A percentile compares a stretch with the other conserved stretches of the same genome.
phyloP scores from a whole-genome alignment of 2,113 vertebrate genomes.

The Odocoileus virginianus region DNA sequence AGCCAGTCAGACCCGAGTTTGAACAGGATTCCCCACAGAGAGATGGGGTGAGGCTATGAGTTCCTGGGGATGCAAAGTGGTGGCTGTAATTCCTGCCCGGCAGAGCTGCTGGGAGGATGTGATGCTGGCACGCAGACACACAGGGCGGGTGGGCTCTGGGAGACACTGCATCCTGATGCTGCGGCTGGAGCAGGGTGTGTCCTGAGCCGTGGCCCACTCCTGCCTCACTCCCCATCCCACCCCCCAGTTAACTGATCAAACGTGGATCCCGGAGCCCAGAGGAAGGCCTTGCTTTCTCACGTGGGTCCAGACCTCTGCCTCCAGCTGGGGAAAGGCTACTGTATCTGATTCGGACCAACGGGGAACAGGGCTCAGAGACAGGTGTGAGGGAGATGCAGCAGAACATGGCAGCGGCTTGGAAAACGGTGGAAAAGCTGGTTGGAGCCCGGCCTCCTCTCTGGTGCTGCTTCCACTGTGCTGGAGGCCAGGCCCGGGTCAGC shows the following conservation, averaged over 20 bases:
- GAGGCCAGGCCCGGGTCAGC: background rate
- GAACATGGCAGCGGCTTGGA: background rate
- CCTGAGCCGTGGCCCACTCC: rapidly evolving
- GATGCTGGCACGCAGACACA: rapidly evolving
- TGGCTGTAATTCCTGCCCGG: background rate
- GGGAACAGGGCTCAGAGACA: too few relatives aligned
- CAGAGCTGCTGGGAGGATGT: rapidly evolving
- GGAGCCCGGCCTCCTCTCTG: rapidly evolving
- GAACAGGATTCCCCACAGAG: background rate
- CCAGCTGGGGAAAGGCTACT: rapidly evolving
- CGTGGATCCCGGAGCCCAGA: background rate
- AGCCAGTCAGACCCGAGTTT: background rate
- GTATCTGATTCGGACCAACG: background rate
- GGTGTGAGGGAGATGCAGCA: background rate
- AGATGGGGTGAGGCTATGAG: background rate
- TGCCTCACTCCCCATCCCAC: background rate
- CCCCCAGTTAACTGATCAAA: background rate
- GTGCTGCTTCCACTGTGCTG: rapidly evolving
- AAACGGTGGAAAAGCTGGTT: background rate
- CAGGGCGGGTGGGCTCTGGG: too few relatives aligned
- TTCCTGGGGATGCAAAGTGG: background rate
- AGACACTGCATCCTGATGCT: background rate
- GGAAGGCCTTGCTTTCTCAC: rapidly evolving
- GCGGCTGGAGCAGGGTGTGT: rapidly evolving
- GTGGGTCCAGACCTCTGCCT: too few relatives aligned